phyloP scores from a whole-genome alignment of 2,113 vertebrate genomes.

The Dipodomys spectabilis region DNA sequence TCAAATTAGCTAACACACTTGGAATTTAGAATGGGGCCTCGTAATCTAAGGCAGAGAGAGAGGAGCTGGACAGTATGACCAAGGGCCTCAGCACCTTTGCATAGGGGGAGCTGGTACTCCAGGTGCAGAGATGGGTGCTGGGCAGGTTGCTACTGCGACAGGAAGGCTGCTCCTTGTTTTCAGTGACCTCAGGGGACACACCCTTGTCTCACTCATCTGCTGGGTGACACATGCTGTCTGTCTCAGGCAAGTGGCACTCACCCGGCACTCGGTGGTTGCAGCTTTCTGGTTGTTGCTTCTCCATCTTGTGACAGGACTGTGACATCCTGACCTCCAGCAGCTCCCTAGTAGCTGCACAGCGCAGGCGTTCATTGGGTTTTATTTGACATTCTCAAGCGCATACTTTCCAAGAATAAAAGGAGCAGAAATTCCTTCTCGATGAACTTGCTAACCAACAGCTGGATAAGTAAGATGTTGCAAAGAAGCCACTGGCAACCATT shows the following conservation, averaged over 20 bases:
- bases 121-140: background rate
- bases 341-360: background rate
- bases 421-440: background rate
- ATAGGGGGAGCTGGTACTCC: background rate
- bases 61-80: background rate
- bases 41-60: background rate
- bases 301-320: too few species aligned
- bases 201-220: background rate
- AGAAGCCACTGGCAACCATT: background rate
- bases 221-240: background rate
- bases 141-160: background rate
- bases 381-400: background rate
- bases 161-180: background rate
- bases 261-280: accelerated
- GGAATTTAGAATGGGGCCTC: background rate
- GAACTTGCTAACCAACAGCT: background rate
- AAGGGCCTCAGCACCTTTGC: background rate
- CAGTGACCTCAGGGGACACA: background rate
- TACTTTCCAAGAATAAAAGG: conserved; percentile 27
- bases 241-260: accelerated
- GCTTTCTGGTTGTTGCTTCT: background rate
- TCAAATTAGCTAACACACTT: background rate
- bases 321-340: background rate
- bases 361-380: background rate
- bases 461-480: background rate